Conservation (phyloP, 2,888 invertebrate species). For the Poecilus cupreus region DNA sequence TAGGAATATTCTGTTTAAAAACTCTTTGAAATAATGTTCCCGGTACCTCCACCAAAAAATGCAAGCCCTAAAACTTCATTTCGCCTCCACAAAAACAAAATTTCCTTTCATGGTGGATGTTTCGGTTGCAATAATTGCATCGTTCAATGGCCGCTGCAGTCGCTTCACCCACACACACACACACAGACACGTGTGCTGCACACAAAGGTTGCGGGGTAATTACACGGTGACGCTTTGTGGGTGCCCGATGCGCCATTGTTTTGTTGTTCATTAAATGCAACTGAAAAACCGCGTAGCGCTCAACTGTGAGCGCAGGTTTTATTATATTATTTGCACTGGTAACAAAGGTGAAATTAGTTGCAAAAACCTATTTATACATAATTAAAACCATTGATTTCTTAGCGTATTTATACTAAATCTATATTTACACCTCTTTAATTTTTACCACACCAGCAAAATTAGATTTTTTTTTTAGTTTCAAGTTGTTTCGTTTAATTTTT, state of each 20-base stretch:
- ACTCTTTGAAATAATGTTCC: too few species aligned
- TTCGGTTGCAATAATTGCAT: constrained; percentile 38
- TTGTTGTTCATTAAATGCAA: constrained; percentile 58
- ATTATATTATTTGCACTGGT: background rate
- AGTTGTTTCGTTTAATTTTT: too few species aligned
- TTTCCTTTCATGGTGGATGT: constrained; percentile 34
- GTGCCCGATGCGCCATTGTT: constrained; percentile 53
- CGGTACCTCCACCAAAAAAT: constrained; percentile 43
- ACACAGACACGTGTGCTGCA: background rate
- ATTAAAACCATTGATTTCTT: too few species aligned
- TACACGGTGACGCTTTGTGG: constrained; percentile 57
- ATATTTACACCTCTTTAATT: too few species aligned
- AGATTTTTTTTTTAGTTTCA: too few species aligned
- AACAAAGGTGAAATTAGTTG: background rate
- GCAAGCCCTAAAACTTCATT: constrained; percentile 53
- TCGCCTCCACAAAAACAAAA: constrained; percentile 45
- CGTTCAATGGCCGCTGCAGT: constrained; percentile 63
- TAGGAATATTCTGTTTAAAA: too few species aligned
- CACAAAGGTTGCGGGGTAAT: constrained; percentile 57
- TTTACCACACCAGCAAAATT: too few species aligned
- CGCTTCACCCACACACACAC: constrained; percentile 49
- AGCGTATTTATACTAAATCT: too few species aligned
- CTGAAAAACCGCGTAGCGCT: constrained; percentile 45
- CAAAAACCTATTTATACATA: background rate
- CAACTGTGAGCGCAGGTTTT: background rate